A percentile compares a stretch with the other conserved stretches of the same genome.
Conservation (phyloP, 1,140 invertebrate species). For the Cecropterus lyciades region DNA sequence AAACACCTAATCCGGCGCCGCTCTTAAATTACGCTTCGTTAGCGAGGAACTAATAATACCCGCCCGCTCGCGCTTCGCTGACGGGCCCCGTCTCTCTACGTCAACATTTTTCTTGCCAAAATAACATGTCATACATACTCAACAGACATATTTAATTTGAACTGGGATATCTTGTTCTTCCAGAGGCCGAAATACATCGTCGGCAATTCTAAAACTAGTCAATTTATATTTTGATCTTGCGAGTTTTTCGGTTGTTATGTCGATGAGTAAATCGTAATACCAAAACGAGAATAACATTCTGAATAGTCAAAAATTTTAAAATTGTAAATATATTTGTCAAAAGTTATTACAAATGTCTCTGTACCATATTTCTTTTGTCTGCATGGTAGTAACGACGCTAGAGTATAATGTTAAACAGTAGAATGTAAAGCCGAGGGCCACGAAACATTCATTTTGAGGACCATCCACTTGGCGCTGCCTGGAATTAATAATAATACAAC, state of each 20-base stretch:
- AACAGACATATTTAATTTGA: constrained; percentile 47
- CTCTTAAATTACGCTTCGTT: constrained; percentile 64
- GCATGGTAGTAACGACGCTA: constrained; percentile 21
- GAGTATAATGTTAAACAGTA: constrained; percentile 25
- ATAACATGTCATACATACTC: constrained; percentile 62
- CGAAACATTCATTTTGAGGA: too few species aligned
- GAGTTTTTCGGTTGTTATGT: constrained; percentile 30
- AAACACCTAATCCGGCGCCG: constrained; percentile 64
- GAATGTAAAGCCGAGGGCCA: too few species aligned
- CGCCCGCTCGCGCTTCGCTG: constrained; percentile 44
- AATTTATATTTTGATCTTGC: constrained; percentile 28
- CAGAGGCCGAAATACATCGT: constrained; percentile 11
- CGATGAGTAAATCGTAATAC: neutral
- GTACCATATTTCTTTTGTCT: constrained; percentile 22
- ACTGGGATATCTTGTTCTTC: constrained; percentile 3
- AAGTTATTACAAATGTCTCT: constrained; percentile 21
- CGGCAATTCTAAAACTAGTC: constrained; percentile 44
- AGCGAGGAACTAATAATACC: constrained; percentile 57
- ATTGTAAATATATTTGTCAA: constrained; percentile 30
- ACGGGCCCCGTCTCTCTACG: constrained; percentile 63
- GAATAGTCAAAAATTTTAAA: constrained; percentile 9
- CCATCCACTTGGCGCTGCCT: too few species aligned
- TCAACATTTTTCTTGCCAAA: constrained; percentile 66
- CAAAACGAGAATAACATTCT: constrained; percentile 9
- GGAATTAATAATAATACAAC: too few species aligned